phyloP scores from a whole-genome alignment of 2,888 invertebrate genomes.

The Drosophila nr. fundita region DNA sequence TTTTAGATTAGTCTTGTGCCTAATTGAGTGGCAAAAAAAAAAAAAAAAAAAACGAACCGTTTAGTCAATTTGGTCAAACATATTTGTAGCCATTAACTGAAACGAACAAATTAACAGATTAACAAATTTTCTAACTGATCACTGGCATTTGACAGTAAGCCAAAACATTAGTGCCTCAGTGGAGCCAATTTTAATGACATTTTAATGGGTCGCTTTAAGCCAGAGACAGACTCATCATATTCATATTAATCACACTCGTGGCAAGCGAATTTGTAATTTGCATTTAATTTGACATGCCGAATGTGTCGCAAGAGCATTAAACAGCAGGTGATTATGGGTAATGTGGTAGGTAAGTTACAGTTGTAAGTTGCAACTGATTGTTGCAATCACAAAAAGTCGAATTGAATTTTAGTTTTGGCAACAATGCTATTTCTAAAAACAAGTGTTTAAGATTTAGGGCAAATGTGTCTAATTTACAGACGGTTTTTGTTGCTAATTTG shows the following conservation, averaged over 20 bases:
- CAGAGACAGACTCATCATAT: conserved; percentile 3
- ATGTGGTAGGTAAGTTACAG: conserved; percentile 20
- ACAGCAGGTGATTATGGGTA: conserved; percentile 43
- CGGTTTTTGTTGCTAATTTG: background rate
- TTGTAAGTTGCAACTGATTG: background rate
- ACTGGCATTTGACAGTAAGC: conserved; percentile 15
- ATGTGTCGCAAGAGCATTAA: conserved; percentile 41
- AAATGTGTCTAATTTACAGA: too few species aligned
- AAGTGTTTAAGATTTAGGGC: background rate
- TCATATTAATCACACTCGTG: conserved; percentile 4
- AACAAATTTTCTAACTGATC: conserved; percentile 24
- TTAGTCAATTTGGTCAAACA: conserved; percentile 36
- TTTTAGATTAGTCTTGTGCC: background rate
- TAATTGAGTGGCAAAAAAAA: conserved; percentile 23
- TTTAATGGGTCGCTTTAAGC: conserved; percentile 62
- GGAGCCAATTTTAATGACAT: conserved; percentile 69
- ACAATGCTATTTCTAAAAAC: background rate
- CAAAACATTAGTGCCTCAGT: conserved; percentile 42
- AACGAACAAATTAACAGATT: conserved; percentile 31
- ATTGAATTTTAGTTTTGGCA: background rate
- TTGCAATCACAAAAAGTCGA: background rate
- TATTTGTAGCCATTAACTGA: conserved; percentile 29
- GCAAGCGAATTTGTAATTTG: conserved; percentile 67
- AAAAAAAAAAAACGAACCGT: conserved; percentile 20
- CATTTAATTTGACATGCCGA: conserved; percentile 79